phyloP scores from a whole-genome alignment of 2,113 vertebrate species.

The Thryonomys swinderianus region DNA sequence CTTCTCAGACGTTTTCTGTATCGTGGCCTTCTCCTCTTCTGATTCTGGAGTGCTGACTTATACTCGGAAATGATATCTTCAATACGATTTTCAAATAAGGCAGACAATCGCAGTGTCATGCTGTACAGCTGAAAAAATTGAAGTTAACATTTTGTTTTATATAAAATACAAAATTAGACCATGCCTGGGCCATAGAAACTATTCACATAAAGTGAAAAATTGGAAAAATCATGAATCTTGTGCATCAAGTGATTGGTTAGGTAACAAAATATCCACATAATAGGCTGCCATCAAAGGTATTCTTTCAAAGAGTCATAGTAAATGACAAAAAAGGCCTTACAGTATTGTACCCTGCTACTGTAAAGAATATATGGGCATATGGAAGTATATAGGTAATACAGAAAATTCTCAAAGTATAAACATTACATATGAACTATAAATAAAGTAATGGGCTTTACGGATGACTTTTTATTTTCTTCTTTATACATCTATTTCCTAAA shows the following conservation, averaged over 20 bases:
- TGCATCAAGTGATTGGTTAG: background rate
- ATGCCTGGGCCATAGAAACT: background rate
- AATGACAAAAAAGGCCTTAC: background rate
- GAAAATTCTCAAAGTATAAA: background rate
- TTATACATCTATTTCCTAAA: background rate
- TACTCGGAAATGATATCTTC: slow-evolving; percentile 95
- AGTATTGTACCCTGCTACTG: slow-evolving; percentile 17
- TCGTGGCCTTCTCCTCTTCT: slow-evolving; percentile 89
- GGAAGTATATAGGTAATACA: background rate
- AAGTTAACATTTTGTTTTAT: slow-evolving; percentile 56
- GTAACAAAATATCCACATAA: slow-evolving; percentile 6
- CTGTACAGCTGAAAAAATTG: slow-evolving; percentile 92
- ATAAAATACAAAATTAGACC: background rate
- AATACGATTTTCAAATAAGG: slow-evolving; percentile 96
- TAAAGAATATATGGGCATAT: background rate
- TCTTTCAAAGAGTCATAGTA: slow-evolving; percentile 13
- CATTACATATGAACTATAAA: background rate
- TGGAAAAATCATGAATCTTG: slow-evolving; percentile 31
- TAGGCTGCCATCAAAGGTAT: background rate
- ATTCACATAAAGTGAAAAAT: slow-evolving; percentile 32
- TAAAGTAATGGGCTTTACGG: background rate
- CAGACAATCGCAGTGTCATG: slow-evolving; percentile 97
- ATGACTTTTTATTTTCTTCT: background rate
- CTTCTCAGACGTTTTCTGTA: slow-evolving; percentile 93
- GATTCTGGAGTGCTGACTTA: slow-evolving; percentile 94